Percentiles rank a stretch among this genome's conserved stretches.
phyloP scores from a whole-genome alignment of 2,888 invertebrate species.

The Melinaea marsaeus region DNA sequence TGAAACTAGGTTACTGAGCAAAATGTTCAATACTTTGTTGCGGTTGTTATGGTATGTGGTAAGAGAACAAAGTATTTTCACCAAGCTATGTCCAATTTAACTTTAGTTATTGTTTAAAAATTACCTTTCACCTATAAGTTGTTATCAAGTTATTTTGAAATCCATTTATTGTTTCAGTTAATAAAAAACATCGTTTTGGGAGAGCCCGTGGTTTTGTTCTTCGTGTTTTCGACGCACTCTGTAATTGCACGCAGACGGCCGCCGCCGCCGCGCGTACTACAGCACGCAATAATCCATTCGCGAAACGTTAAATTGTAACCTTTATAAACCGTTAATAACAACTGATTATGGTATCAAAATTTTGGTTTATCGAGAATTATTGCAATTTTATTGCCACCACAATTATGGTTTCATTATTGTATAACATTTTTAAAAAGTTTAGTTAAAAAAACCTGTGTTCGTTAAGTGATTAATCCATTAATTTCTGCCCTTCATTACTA shows the following conservation, averaged over 20 bases:
- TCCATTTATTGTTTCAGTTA: constrained; percentile 56
- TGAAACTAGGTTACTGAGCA: no score
- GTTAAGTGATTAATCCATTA: background rate
- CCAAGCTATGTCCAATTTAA: no score
- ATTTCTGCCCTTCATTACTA: no score
- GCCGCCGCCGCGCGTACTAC: constrained; percentile 74
- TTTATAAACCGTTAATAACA: background rate
- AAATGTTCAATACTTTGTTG: no score
- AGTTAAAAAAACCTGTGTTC: background rate
- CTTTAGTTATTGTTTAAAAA: no score
- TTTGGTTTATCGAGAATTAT: constrained; percentile 5
- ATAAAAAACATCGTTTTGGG: constrained; percentile 78
- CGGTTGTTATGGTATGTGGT: no score
- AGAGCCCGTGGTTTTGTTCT: constrained; percentile 79
- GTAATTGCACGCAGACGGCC: constrained; percentile 80
- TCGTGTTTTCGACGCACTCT: constrained; percentile 80
- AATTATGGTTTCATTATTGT: no score
- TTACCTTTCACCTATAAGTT: no score
- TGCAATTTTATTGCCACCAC: no score
- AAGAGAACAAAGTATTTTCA: no score
- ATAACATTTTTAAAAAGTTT: background rate
- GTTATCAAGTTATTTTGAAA: no score
- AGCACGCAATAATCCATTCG: constrained; percentile 66
- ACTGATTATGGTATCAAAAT: background rate
- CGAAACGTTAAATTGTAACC: constrained; percentile 58